A percentile compares a stretch with the other conserved stretches of the same genome.
phyloP scores from a whole-genome alignment of 2,797 vertebrate genomes.

The Iguana delicatissima region DNA sequence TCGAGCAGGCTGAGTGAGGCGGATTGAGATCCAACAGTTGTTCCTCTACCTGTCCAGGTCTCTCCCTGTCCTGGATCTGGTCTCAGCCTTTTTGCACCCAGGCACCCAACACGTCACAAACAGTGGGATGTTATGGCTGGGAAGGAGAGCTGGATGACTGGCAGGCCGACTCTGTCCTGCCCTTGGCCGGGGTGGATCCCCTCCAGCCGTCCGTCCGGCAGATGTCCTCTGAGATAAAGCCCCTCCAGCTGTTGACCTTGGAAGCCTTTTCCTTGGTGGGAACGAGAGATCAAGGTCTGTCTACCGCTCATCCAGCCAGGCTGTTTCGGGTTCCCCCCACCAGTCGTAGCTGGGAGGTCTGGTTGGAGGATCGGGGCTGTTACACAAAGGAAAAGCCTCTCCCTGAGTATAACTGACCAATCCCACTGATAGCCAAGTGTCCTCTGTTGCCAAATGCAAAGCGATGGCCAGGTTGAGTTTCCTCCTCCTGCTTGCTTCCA shows the following conservation, averaged over 20 bases:
- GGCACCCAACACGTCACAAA: too few relatives aligned
- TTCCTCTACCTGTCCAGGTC: too few relatives aligned
- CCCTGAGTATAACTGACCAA: rapidly evolving
- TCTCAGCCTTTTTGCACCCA: too few relatives aligned
- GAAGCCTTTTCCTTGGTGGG: background rate
- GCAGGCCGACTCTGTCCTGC: background rate
- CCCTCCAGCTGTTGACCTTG: background rate
- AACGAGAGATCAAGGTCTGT: conserved; percentile 11
- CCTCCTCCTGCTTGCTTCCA: background rate
- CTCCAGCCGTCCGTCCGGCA: background rate
- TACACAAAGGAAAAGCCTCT: too few relatives aligned
- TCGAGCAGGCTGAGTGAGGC: too few relatives aligned
- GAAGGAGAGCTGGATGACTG: background rate
- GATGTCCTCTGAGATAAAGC: background rate
- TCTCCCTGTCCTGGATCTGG: too few relatives aligned
- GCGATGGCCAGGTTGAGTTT: background rate
- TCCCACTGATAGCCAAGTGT: rapidly evolving
- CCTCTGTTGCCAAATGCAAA: too few relatives aligned
- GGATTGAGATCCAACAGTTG: too few relatives aligned
- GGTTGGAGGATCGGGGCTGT: background rate
- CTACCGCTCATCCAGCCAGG: rapidly evolving
- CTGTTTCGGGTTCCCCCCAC: background rate
- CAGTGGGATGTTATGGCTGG: too few relatives aligned
- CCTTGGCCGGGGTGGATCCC: background rate
- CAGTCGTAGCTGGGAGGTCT: too few relatives aligned